Conservation (phyloP, 2,113 vertebrate species). For the Corythoichthys haematopterus region DNA sequence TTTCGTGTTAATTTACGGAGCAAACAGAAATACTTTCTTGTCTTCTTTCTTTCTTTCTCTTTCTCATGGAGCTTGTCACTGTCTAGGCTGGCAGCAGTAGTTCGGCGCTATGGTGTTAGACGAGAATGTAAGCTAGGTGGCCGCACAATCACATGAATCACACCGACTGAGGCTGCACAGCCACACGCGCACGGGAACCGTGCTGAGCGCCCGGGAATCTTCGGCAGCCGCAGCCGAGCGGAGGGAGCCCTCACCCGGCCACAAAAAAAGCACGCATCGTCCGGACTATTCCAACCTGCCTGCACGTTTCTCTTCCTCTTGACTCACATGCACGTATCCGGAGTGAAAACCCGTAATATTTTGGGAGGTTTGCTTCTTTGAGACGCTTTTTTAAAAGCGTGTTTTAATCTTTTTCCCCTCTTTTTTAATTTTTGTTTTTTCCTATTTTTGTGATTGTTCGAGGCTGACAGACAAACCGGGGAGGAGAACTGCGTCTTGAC, state of each 20-base stretch:
- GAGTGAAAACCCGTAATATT: not conserved
- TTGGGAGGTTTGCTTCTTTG: constrained; percentile 16
- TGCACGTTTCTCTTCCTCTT: constrained; percentile 3
- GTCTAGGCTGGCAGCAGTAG: constrained; percentile 18
- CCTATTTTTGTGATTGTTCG: constrained; percentile 20
- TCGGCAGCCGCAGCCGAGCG: constrained; percentile 48
- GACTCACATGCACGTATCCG: not conserved
- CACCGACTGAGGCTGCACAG: constrained; percentile 24
- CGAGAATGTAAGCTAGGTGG: constrained; percentile 58
- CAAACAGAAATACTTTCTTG: not conserved
- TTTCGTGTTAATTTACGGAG: not conserved
- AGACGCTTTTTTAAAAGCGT: constrained; percentile 12
- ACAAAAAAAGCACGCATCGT: constrained; percentile 31
- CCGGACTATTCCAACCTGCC: constrained; percentile 8
- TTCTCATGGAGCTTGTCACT: constrained; percentile 6
- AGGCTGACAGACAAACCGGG: constrained; percentile 37
- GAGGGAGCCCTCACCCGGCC: constrained; percentile 33
- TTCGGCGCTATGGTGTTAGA: constrained; percentile 18
- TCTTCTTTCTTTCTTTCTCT: not conserved
- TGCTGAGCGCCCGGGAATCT: constrained; percentile 36
- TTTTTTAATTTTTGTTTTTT: constrained; percentile 29
- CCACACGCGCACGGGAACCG: constrained; percentile 45
- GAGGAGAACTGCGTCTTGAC: constrained; percentile 41
- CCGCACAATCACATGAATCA: constrained; percentile 53
- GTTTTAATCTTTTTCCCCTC: not conserved